Base-by-base conservation (phyloP, 2,113 vertebrate species). In the Puffinus mauretanicus region DNA sequence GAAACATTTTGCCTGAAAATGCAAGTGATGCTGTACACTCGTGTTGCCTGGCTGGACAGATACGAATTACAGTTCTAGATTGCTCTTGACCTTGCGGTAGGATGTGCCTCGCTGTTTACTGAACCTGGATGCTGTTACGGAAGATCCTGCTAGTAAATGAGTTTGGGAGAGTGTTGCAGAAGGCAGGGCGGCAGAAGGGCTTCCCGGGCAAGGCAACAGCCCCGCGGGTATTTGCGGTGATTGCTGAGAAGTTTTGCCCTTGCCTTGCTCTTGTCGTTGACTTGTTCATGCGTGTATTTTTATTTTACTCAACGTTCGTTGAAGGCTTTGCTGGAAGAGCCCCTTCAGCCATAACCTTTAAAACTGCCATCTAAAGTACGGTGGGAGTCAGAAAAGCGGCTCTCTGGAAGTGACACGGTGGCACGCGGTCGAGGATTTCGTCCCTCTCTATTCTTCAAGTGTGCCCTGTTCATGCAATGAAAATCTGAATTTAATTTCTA, bases 321-420 rank as follows among this genome's bases (percentile, higher is more conserved):
- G 78, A 79, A 82, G 65, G 78, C 72, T 84, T 67, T 83, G 16
- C 69, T 60, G 67, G 66, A 52, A 61, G 79, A 88, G 42, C 58
- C 88, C 76, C 66, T 93, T 88, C 62, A 92, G 90, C 66, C 82
- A 69, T 90, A 83, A 91, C 94, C 94, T 95, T 95, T 96, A 65
- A 49, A 94, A 21, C 58, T 91, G 87, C 81, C 86, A 90, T 15
- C 9, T 82, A 22, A 82, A 84, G 73, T 47, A 29, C 0, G 0
- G 44, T 10, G 38, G 70, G 11, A 83, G 64, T 46, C 58, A 34
- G 64, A 38, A 88, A 60, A 88, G 30, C 2, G 13, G 13, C 82
- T 84, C 40, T 72, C 47, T 87, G 46, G 70, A 77, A 80, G 44
- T 57, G 82, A 78, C 66, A 44, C 0, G 0, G 27, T 51, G 75